Base-by-base conservation (phyloP, 1,140 invertebrate species). In the Goniozus legneri region DNA sequence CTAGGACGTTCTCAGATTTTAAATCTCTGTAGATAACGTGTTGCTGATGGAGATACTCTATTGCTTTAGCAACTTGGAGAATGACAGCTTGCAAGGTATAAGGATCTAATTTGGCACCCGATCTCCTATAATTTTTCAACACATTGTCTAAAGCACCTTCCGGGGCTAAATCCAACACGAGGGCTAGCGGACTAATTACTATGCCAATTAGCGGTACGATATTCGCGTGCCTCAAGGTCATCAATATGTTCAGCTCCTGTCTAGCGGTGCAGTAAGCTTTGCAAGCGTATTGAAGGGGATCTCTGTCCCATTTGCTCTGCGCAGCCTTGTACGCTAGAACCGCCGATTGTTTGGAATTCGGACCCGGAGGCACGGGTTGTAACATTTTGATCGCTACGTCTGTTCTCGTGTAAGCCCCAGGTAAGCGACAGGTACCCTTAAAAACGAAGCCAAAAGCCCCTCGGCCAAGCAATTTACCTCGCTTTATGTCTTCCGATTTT, bases 371-470 rank as follows among this genome's bases (percentile, higher is more conserved):
- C 8, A 95, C 89, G 0, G 94, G 95, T 65, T 97, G 93, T 22
- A 97, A 70, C 83, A 96, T 93, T 76, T 98, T 98, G 71, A 98
- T 86, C 1, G 96, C 96, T 1, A 98, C 92, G 51, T 90, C 82
- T 8, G 81, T 77, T 32, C 79, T 76, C 8, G 73, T 69, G 50
- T 81, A 71, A 3, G 78, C 75, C 1, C 81, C 77, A 19, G 83
- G 75, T 8, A 84, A 56, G 46, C 85, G 83, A 71, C 89, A 88
- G 2, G 80, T 82, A 0, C 84, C 94, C 64, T 87, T 85, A 67
- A 95, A 96, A 1, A 99, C 97, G 68, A 97, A 95, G 1, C 97
- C 96, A 79, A 98, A 99, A 0, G 95, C 95, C 0, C 97, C 97
- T 24, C 94, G 84, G 0, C 97, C 97, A n/a, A 96, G 73, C 65